Evolutionary conservation across 2,797 vertebrate genomes (phyloP).

Genomic region (Gallinago solitaria): DNA sequence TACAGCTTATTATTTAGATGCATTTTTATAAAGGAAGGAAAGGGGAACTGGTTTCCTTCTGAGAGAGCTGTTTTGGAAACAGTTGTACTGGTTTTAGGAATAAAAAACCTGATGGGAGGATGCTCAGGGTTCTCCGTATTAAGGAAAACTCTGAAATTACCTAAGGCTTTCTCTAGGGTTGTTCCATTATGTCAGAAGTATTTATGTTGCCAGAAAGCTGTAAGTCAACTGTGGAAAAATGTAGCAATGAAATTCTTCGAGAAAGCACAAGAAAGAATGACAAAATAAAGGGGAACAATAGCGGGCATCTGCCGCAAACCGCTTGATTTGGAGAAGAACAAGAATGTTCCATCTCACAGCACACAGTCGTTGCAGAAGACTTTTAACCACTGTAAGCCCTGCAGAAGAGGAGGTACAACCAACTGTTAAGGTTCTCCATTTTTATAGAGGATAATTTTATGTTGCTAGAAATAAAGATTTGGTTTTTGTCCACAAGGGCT

Average conservation of each 20-base stretch:
- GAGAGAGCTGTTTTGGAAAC: background rate
- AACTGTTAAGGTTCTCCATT: background rate
- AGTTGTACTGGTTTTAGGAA: background rate
- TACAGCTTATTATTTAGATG: background rate
- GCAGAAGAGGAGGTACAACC: background rate
- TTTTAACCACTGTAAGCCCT: background rate
- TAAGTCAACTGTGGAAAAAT: conserved; percentile 11
- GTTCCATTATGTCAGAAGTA: conserved; percentile 54
- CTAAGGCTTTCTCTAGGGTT: conserved; percentile 54
- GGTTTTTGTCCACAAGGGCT: conserved; percentile 24
- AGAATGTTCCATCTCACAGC: background rate
- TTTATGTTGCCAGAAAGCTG: conserved; percentile 20
- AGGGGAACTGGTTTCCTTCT: background rate
- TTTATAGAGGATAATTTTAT: background rate
- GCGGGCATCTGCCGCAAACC: background rate
- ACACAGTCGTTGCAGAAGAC: background rate
- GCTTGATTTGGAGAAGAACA: background rate
- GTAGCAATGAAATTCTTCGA: conserved; percentile 14
- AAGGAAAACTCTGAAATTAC: conserved; percentile 44
- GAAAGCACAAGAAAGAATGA: conserved; percentile 30
- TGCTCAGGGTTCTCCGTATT: background rate
- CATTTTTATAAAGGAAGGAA: background rate
- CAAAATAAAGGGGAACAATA: conserved; percentile 1
- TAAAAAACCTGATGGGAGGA: background rate
- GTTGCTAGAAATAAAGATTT: conserved; percentile 50